phyloP scores from a whole-genome alignment of 2,888 invertebrate genomes.

The Drosophila diplacantha region DNA sequence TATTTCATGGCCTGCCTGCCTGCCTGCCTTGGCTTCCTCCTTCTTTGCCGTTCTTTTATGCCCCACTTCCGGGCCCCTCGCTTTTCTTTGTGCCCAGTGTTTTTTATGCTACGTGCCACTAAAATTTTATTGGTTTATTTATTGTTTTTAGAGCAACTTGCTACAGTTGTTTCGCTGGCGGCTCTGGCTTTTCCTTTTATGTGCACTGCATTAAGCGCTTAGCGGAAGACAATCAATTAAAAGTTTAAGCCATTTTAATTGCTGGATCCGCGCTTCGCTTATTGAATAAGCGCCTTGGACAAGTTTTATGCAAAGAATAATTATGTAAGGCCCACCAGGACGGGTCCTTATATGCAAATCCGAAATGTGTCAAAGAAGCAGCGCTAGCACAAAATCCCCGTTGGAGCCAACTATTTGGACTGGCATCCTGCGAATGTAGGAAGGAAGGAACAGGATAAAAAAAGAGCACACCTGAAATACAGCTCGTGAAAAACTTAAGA shows the following conservation, averaged over 20 bases:
- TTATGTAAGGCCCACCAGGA: neutral
- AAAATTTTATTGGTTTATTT: slow-evolving; percentile 64
- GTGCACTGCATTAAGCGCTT: slow-evolving; percentile 40
- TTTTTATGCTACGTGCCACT: slow-evolving; percentile 55
- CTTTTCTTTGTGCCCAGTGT: slow-evolving; percentile 25
- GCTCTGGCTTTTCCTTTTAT: slow-evolving; percentile 20
- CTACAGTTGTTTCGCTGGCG: slow-evolving; percentile 34
- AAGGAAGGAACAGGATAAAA: neutral
- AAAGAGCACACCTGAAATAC: neutral
- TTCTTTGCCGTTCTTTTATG: slow-evolving; percentile 34
- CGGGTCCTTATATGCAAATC: slow-evolving; percentile 30
- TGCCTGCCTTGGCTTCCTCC: slow-evolving; percentile 12
- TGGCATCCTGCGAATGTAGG: slow-evolving; percentile 19
- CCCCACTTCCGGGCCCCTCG: slow-evolving; percentile 23
- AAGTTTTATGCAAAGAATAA: neutral
- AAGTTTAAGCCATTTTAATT: slow-evolving; percentile 51
- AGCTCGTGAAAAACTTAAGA: neutral
- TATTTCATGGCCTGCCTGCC: slow-evolving; percentile 38
- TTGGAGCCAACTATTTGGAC: slow-evolving; percentile 30
- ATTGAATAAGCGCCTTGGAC: slow-evolving; percentile 1
- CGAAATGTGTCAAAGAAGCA: slow-evolving; percentile 18
- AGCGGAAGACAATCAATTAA: slow-evolving; percentile 56
- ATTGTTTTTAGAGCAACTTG: slow-evolving; percentile 56
- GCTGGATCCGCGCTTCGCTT: neutral
- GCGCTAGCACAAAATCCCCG: slow-evolving; percentile 3